Percentiles rank a stretch among this genome's conserved stretches.
Evolutionary conservation across 2,888 invertebrate genomes (phyloP).

Genomic region (Eucera pruinosa): DNA sequence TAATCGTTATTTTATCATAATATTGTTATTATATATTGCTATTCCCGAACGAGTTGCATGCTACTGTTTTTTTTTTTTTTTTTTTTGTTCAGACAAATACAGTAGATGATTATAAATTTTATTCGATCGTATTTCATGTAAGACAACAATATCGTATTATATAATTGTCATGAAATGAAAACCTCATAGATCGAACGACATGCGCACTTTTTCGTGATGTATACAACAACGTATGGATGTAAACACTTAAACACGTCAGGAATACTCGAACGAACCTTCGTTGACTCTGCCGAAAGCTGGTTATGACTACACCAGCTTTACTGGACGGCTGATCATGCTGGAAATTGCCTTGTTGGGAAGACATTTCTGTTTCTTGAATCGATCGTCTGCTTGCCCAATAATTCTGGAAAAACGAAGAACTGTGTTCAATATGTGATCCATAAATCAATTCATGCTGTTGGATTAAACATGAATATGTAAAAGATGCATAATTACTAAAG

Average conservation of each 20-base stretch:
- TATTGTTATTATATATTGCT: neutral
- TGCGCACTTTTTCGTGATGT: slow-evolving; percentile 38
- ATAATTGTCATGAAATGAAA: slow-evolving; percentile 21
- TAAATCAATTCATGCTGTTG: neutral
- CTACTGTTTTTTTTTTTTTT: slow-evolving; percentile 17
- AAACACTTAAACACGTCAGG: slow-evolving; percentile 54
- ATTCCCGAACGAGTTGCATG: neutral
- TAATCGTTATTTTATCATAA: slow-evolving; percentile 4
- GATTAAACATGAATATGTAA: too few relatives aligned
- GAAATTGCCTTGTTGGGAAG: slow-evolving; percentile 68
- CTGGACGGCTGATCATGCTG: slow-evolving; percentile 79
- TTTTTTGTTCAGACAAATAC: slow-evolving; percentile 2
- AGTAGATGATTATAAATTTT: slow-evolving; percentile 7
- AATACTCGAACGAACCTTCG: slow-evolving; percentile 87
- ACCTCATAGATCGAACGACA: slow-evolving; percentile 36
- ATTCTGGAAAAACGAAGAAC: slow-evolving; percentile 77
- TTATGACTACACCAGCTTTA: slow-evolving; percentile 95
- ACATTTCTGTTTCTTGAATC: slow-evolving; percentile 83
- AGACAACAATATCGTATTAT: neutral
- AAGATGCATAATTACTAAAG: too few relatives aligned
- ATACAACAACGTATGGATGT: slow-evolving; percentile 39
- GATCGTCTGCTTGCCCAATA: slow-evolving; percentile 85
- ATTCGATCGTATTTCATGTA: neutral
- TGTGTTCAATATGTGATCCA: neutral
- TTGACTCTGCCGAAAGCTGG: slow-evolving; percentile 94